A percentile compares a stretch with the other conserved stretches of the same genome.
These are phyloP conservation scores for Aspidapion aeneum DNA, from an alignment of 2,888 invertebrate species.

Conservation along the genomic window DNA sequence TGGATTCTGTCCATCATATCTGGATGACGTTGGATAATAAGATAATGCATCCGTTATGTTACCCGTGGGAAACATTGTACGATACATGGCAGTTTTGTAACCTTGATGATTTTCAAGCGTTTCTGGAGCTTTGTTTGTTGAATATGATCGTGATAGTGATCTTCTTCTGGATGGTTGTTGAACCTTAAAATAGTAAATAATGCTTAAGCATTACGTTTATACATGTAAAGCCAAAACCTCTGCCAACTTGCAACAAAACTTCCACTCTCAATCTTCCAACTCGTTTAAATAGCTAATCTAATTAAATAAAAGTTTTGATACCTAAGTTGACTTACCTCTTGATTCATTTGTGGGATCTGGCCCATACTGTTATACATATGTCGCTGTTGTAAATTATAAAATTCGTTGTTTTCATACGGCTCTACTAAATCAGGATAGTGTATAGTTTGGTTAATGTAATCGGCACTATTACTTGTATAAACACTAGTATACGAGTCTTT, in stretches of 20 bases:
- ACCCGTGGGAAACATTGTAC: slow-evolving; percentile 67
- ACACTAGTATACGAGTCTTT: slow-evolving; percentile 70
- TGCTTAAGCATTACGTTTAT: too few species aligned
- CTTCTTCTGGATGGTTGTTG: slow-evolving; percentile 36
- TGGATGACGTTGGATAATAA: slow-evolving; percentile 72
- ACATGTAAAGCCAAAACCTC: too few species aligned
- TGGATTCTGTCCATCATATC: slow-evolving; percentile 48
- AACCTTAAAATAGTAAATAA: slow-evolving; percentile 5
- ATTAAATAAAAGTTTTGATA: too few species aligned
- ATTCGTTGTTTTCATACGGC: slow-evolving; percentile 52
- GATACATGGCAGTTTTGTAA: slow-evolving; percentile 61
- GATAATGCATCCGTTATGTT: slow-evolving; percentile 76
- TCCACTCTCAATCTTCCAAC: too few species aligned
- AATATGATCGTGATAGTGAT: slow-evolving; percentile 57
- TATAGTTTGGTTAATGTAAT: slow-evolving; percentile 57
- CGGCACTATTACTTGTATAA: slow-evolving; percentile 65
- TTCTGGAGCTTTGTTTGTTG: slow-evolving; percentile 53
- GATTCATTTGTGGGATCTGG: neutral
- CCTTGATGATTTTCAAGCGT: slow-evolving; percentile 59
- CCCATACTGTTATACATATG: slow-evolving; percentile 51
- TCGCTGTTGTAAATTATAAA: slow-evolving; percentile 47
- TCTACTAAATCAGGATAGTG: slow-evolving; percentile 68
- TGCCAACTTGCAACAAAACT: too few species aligned
- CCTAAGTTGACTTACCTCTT: too few species aligned
- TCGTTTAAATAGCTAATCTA: too few species aligned